These are phyloP conservation scores for Bombus breviceps DNA, from an alignment of 1,140 invertebrate species.

Conservation along the genomic window DNA sequence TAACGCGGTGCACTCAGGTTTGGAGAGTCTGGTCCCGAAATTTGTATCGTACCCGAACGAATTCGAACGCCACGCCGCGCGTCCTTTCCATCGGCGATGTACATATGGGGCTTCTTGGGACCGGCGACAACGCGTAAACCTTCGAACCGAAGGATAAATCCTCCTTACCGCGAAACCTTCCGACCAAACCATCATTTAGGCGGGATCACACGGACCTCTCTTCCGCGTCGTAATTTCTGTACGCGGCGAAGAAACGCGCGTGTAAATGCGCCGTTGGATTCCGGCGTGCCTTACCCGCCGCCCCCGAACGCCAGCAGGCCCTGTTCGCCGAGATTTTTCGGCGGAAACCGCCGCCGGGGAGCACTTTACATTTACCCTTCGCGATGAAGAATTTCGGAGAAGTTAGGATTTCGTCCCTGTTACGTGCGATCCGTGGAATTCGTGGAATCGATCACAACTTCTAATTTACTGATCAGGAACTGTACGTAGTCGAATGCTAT, in stretches of 20 bases:
- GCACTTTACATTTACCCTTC: background rate
- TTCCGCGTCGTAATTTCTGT: constrained; percentile 52
- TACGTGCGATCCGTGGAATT: background rate
- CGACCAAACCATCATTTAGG: constrained; percentile 47
- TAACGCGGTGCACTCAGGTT: constrained; percentile 3
- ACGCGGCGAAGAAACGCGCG: constrained; percentile 35
- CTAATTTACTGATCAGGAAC: background rate
- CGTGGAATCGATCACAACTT: background rate
- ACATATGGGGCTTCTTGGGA: constrained; percentile 17
- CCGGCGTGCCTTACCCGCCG: constrained; percentile 10
- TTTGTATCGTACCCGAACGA: constrained; percentile 20
- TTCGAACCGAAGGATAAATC: constrained; percentile 37
- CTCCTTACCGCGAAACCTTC: constrained; percentile 50
- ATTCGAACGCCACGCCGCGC: background rate
- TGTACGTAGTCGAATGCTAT: no score
- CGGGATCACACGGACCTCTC: constrained; percentile 42
- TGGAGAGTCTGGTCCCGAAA: background rate
- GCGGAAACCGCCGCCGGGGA: background rate
- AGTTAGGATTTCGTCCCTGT: background rate
- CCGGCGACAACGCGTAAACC: constrained; percentile 49
- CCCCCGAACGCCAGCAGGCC: background rate
- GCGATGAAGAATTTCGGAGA: background rate
- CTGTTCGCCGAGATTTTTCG: constrained; percentile 1
- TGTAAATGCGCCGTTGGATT: constrained; percentile 42
- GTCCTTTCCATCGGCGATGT: constrained; percentile 27